Evolutionary conservation across 2,113 vertebrate species (phyloP).

Genomic region (Zosterops hypoxanthus): DNA sequence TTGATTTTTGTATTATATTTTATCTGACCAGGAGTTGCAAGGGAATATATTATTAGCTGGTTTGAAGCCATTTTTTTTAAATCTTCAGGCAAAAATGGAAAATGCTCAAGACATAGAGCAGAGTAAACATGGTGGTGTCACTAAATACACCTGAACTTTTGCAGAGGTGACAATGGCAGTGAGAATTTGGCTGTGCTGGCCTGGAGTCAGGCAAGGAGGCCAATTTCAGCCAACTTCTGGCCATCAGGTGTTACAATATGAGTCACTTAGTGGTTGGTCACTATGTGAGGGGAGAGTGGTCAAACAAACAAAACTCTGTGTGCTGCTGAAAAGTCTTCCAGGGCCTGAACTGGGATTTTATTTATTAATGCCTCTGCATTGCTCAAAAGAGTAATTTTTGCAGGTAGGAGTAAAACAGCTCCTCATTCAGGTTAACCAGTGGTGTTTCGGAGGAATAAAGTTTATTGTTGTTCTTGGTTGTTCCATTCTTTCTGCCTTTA

Average conservation of each 20-base stretch:
- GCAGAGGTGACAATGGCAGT: fast-evolving
- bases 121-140: fast-evolving
- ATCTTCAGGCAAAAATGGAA: neutral
- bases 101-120: fast-evolving
- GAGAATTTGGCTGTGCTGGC: neutral
- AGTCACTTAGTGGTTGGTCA: neutral
- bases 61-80: neutral
- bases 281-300: neutral
- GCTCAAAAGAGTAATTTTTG: neutral
- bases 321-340: neutral
- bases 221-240: neutral
- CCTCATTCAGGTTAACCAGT: neutral
- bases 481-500: neutral
- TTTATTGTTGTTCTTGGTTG: neutral
- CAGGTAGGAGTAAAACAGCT: neutral
- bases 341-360: neutral
- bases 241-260: neutral
- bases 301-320: neutral
- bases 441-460: neutral
- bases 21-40: neutral
- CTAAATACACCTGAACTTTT: neutral
- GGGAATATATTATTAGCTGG: neutral
- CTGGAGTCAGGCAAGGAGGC: neutral
- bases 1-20: neutral
- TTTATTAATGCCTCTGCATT: neutral